Conservation (phyloP, 1,140 invertebrate genomes). For the Agrilus planipennis region DNA sequence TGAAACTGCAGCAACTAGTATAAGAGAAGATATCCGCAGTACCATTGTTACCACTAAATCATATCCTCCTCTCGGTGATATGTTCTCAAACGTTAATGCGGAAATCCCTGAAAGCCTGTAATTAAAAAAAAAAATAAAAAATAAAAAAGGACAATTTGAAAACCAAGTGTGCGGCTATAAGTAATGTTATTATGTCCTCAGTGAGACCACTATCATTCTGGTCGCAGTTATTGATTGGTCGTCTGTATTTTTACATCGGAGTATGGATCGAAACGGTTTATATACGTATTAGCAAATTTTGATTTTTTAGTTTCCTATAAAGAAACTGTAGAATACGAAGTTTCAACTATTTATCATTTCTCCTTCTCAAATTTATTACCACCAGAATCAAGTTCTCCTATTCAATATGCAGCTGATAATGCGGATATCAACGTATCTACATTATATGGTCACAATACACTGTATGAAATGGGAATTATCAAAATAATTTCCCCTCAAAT, state of each 20-base stretch:
- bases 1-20: constrained; percentile 6
- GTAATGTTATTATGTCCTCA: constrained; percentile 24
- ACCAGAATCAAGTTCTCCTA: constrained; percentile 16
- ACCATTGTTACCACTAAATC: background rate
- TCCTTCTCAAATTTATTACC: constrained; percentile 1
- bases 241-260: constrained; percentile 26
- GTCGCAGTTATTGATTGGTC: constrained; percentile 24
- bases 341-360: background rate
- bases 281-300: constrained; percentile 26
- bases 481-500: constrained; percentile 25
- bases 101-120: constrained; percentile 21
- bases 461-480: constrained; percentile 26
- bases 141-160: constrained; percentile 18
- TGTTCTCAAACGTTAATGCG: constrained; percentile 15
- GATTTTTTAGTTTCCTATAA: constrained; percentile 15
- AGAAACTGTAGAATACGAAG: background rate
- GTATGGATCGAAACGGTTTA: constrained; percentile 22
- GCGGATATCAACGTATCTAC: constrained; percentile 27
- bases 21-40: constrained; percentile 6
- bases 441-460: constrained; percentile 25
- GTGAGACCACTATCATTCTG: constrained; percentile 23
- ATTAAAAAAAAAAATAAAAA: constrained; percentile 22
- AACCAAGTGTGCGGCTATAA: constrained; percentile 21
- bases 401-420: constrained; percentile 28
- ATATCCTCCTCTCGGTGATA: constrained; percentile 3